phyloP scores from a whole-genome alignment of 2,797 vertebrate species.

The Botia kubotai region DNA sequence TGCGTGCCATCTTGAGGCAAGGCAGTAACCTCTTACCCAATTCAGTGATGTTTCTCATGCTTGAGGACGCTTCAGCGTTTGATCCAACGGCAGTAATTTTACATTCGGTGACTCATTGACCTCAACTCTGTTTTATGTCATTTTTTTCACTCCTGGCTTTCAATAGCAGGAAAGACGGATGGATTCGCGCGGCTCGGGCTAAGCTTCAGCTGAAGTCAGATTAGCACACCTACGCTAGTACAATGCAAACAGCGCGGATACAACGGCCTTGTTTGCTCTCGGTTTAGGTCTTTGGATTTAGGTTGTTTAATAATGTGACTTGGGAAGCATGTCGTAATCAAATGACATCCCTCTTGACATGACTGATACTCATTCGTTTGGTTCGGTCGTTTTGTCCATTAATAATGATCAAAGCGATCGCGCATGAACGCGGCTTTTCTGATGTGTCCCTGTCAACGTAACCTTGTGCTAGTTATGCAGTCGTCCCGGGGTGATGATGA shows the following conservation, averaged over 20 bases:
- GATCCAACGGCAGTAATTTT: constrained; percentile 19
- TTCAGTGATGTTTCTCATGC: constrained; percentile 4
- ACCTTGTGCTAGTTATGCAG: background rate
- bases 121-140: constrained; percentile 20
- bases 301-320: constrained; percentile 44
- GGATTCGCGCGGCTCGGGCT: constrained; percentile 10
- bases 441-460: background rate
- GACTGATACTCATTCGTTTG: constrained; percentile 21
- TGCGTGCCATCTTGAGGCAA: constrained; percentile 7
- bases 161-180: constrained; percentile 44
- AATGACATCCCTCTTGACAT: constrained; percentile 18
- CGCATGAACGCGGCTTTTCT: constrained; percentile 15
- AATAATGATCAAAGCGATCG: background rate
- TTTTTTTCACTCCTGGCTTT: constrained; percentile 5
- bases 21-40: constrained; percentile 8
- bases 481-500: constrained; percentile 2
- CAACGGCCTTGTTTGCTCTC: constrained; percentile 32
- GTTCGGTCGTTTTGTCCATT: constrained; percentile 23
- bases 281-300: constrained; percentile 17
- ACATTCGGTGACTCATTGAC: constrained; percentile 31
- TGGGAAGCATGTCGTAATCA: constrained; percentile 25
- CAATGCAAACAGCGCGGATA: constrained; percentile 35
- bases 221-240: constrained; percentile 46
- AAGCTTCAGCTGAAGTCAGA: constrained; percentile 15
- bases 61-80: constrained; percentile 18